These are phyloP conservation scores for Cylindroiulus punctatus DNA, from an alignment of 2,888 invertebrate species.

Conservation along the genomic window DNA sequence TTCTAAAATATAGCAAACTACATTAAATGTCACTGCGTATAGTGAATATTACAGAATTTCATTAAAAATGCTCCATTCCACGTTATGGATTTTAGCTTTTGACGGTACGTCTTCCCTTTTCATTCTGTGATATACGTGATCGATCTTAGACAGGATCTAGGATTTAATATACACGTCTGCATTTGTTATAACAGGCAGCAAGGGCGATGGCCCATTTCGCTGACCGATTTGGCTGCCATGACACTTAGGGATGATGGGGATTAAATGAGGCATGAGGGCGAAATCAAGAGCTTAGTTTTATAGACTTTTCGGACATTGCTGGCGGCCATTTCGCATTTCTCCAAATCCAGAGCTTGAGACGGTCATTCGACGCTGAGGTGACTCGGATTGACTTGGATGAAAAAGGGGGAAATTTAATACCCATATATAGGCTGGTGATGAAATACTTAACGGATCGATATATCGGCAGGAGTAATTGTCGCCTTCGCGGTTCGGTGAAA, in stretches of 20 bases:
- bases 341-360: constrained; percentile 16
- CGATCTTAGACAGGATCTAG: too few relatives aligned
- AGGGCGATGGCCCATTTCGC: background rate
- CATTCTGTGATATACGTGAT: background rate
- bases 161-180: background rate
- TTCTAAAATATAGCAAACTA: too few relatives aligned
- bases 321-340: background rate
- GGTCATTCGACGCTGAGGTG: constrained; percentile 24
- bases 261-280: background rate
- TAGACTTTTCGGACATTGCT: constrained; percentile 18
- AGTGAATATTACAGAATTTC: background rate
- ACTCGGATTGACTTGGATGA: constrained; percentile 1
- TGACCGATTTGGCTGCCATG: background rate
- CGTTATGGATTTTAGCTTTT: too few relatives aligned
- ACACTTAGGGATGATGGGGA: background rate
- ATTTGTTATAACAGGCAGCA: background rate
- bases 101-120: background rate
- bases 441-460: constrained; percentile 34
- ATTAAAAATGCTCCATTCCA: background rate
- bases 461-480: constrained; percentile 11
- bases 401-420: background rate
- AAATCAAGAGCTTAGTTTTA: background rate
- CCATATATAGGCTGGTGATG: background rate
- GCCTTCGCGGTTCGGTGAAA: background rate
- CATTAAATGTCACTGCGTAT: too few relatives aligned